phyloP scores from a whole-genome alignment of 2,888 invertebrate genomes.

The Noctua janthe region DNA sequence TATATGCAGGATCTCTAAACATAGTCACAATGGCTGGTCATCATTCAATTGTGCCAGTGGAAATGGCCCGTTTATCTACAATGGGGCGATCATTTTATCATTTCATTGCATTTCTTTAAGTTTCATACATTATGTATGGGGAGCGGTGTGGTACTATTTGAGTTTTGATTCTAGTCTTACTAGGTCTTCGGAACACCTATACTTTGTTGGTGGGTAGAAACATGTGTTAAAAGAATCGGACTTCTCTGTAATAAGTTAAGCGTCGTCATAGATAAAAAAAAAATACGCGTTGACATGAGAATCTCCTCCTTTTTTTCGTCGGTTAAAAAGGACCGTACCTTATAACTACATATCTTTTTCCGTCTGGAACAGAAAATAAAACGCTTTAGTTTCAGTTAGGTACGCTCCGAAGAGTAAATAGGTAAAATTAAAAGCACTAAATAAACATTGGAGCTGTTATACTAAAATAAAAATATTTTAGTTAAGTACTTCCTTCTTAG shows the following conservation, averaged over 20 bases:
- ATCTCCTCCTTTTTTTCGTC: background rate
- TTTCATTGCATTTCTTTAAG: slow-evolving; percentile 89
- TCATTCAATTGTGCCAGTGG: slow-evolving; percentile 89
- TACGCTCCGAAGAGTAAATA: background rate
- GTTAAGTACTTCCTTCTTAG: background rate
- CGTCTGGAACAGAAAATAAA: background rate
- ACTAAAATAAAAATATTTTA: background rate
- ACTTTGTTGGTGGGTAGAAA: background rate
- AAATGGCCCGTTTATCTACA: slow-evolving; percentile 87
- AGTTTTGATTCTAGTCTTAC: slow-evolving; percentile 1
- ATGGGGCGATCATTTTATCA: slow-evolving; percentile 79
- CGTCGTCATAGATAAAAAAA: background rate
- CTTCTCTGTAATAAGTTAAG: background rate
- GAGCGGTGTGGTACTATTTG: slow-evolving; percentile 54
- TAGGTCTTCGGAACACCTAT: background rate
- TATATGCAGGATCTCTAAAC: slow-evolving; percentile 89
- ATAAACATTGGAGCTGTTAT: background rate
- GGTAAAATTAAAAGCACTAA: background rate
- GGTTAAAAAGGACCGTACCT: background rate
- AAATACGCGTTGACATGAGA: background rate
- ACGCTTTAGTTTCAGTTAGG: background rate
- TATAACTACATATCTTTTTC: background rate
- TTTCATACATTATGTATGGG: slow-evolving; percentile 85
- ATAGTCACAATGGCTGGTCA: slow-evolving; percentile 88
- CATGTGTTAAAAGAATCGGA: background rate